phyloP scores from a whole-genome alignment of 2,888 invertebrate species.

The Minunthozetes semirufus region DNA sequence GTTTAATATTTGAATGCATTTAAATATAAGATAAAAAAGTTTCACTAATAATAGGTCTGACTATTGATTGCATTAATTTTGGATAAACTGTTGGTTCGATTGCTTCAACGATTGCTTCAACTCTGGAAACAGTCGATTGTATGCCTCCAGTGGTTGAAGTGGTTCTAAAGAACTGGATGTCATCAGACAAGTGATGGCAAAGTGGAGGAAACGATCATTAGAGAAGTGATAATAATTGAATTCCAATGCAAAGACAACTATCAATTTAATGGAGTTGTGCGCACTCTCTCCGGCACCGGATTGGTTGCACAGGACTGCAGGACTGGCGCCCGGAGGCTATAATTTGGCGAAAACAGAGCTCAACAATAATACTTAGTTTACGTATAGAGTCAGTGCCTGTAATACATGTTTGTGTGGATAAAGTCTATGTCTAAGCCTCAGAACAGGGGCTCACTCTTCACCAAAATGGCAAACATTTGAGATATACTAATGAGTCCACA shows the following conservation, averaged over 20 bases:
- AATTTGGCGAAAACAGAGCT: slow-evolving; percentile 3
- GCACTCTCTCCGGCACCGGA: neutral
- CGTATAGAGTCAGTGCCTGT: neutral
- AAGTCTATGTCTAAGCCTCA: no score
- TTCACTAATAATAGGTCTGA: neutral
- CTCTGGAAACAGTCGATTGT: neutral
- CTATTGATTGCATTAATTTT: neutral
- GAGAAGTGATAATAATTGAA: neutral
- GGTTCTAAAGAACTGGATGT: neutral
- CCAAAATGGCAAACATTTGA: slow-evolving; percentile 12
- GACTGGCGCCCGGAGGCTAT: neutral
- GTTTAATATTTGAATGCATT: neutral
- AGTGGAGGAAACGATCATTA: slow-evolving; percentile 12
- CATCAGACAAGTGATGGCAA: slow-evolving; percentile 9
- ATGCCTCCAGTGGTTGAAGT: slow-evolving; percentile 8
- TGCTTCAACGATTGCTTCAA: neutral
- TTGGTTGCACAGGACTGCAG: neutral
- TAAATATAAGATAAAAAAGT: neutral
- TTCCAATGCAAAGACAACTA: slow-evolving; percentile 8
- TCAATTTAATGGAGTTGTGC: slow-evolving; percentile 16
- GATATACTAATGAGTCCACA: neutral
- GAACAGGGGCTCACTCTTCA: neutral
- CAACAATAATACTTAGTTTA: neutral
- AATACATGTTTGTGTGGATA: neutral
- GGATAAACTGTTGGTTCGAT: neutral